Evolutionary conservation across 2,113 vertebrate species (phyloP).

Genomic region (Cyprinodon variegatus): DNA sequence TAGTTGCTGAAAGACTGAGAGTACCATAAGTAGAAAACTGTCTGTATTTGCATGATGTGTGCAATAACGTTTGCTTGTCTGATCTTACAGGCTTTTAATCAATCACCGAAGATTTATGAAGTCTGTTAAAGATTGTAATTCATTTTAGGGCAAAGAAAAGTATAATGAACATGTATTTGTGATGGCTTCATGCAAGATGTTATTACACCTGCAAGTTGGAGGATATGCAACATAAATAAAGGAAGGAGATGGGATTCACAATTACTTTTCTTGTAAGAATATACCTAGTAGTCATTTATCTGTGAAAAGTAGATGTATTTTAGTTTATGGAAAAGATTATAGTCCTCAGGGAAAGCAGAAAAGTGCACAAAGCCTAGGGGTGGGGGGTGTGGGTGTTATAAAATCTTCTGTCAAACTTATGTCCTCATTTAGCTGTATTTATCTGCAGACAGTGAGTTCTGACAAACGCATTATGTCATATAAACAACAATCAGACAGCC

Average conservation of each 20-base stretch:
- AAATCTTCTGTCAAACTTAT: conserved; percentile 60
- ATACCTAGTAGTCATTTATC: no score
- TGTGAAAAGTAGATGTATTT: conserved; percentile 22
- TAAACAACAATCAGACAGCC: no score
- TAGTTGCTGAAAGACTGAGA: neutral
- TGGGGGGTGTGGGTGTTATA: conserved; percentile 37
- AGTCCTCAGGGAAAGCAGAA: conserved; percentile 14
- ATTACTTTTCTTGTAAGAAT: no score
- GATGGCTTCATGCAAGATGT: neutral
- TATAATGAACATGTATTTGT: neutral
- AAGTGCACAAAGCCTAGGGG: conserved; percentile 43
- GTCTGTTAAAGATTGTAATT: neutral
- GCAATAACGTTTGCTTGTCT: neutral
- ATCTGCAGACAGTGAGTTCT: conserved; percentile 34
- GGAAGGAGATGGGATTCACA: neutral
- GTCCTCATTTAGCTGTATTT: conserved; percentile 68
- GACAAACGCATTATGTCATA: no score
- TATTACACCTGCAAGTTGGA: neutral
- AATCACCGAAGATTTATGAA: neutral
- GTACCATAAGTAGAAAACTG: conserved; percentile 1
- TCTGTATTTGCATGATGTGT: neutral
- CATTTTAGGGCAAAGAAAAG: neutral
- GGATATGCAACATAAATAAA: neutral
- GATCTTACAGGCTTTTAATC: neutral
- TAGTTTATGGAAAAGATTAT: conserved; percentile 8